phyloP scores from a whole-genome alignment of 2,888 invertebrate species.

The Helleia helle region DNA sequence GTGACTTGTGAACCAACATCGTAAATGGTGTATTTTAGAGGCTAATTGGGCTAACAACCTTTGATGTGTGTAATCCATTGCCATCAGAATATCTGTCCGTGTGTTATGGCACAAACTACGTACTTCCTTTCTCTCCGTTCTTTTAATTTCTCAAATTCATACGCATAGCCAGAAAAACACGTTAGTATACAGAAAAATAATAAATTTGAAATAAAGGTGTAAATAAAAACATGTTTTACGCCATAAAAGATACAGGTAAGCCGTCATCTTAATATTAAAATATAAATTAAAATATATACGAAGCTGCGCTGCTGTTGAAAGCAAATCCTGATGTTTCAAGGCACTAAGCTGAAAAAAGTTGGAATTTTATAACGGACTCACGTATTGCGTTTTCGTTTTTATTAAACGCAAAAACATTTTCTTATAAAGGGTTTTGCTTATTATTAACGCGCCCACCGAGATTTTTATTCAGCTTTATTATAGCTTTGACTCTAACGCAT shows the following conservation, averaged over 20 bases:
- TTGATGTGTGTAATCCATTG: too few species aligned
- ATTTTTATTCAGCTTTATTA: constrained; percentile 28
- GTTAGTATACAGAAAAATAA: too few species aligned
- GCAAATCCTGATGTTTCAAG: constrained; percentile 16
- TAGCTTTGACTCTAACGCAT: constrained; percentile 26
- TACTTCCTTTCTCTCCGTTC: too few species aligned
- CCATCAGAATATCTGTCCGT: too few species aligned
- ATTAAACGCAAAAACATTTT: constrained; percentile 25
- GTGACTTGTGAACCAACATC: too few species aligned
- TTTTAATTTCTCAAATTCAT: too few species aligned
- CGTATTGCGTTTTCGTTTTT: constrained; percentile 24
- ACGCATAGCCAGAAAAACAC: too few species aligned
- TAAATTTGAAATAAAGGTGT: too few species aligned
- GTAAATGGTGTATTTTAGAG: too few species aligned
- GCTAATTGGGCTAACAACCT: too few species aligned
- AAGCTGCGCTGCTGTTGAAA: constrained; percentile 11
- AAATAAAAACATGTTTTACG: neutral
- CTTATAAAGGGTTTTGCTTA: constrained; percentile 26
- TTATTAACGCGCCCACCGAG: constrained; percentile 25
- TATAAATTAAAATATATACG: constrained; percentile 3
- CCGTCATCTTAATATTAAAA: constrained; percentile 2
- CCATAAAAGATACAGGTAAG: neutral
- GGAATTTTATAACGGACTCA: constrained; percentile 18
- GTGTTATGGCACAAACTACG: too few species aligned
- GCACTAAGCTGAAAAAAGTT: constrained; percentile 19